Conservation (phyloP, 2,797 vertebrate genomes). For the Crocidura indochinensis region DNA sequence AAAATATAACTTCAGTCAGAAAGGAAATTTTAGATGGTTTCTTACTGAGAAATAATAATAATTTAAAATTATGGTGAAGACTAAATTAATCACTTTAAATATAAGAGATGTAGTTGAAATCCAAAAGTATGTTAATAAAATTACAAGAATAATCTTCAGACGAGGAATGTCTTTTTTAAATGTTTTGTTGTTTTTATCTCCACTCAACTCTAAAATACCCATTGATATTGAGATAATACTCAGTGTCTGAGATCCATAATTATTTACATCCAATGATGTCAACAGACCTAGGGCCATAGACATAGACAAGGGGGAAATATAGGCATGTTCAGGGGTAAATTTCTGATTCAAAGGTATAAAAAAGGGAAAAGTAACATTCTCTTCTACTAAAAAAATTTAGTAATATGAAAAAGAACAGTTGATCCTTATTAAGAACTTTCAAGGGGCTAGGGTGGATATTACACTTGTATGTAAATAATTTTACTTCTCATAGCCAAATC, state of each 20-base stretch:
- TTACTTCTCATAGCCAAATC: neutral
- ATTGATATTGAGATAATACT: neutral
- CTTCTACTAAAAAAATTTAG: constrained; percentile 38
- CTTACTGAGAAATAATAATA: neutral
- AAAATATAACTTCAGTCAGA: constrained; percentile 17
- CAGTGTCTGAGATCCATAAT: neutral
- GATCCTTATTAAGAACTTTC: neutral
- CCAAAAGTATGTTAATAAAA: constrained; percentile 68
- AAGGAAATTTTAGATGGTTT: neutral
- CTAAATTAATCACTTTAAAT: constrained; percentile 50
- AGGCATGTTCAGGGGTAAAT: neutral
- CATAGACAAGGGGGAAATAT: neutral
- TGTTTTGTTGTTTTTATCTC: constrained; percentile 4
- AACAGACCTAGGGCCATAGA: neutral
- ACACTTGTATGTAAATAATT: neutral
- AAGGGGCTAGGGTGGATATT: neutral
- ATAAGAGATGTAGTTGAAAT: constrained; percentile 45
- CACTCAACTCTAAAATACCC: neutral
- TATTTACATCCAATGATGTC: neutral
- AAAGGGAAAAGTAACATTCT: neutral
- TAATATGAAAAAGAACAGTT: neutral
- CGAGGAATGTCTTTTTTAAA: constrained; percentile 44
- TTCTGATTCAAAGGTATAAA: constrained; percentile 46
- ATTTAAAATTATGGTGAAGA: constrained; percentile 61
- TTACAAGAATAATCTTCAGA: constrained; percentile 36